Evolutionary conservation across 1,140 invertebrate genomes (phyloP), one percentile per base, ranked within the genome.

Genomic region (Nebria ingens): DNA sequence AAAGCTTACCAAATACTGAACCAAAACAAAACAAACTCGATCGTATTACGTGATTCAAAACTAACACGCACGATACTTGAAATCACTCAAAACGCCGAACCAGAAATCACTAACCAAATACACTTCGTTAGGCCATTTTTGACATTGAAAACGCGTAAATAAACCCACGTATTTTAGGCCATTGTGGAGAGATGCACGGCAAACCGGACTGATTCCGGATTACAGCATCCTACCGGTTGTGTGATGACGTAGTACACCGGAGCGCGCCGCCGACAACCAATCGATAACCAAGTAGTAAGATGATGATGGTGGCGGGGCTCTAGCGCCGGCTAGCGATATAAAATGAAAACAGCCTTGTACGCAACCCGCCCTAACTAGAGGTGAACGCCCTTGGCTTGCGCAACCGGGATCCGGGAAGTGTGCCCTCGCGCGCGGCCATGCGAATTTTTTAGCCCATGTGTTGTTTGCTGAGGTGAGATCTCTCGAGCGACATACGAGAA

Each of bases 141-240:
- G 9, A 45, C 15, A n/a, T 34, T 34, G 25, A 9, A 6, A 34
- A n/a, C 6, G 25, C 25, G 25, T 9, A 34, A 34, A 12, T 45
- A 6, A 34, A n/a, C 6, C 6, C 25, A n/a, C 6, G n/a, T 9
- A 12, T 45, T 9, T 45, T 45, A 45, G 40, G 40, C 40, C 40
- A 17, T 45, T 17, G 15, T 12, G 17, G 40, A 4, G 40, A 6
- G 40, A 11, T 45, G 40, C 40, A 45, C 40, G n/a, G 15, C 40
- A 45, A 17, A 45, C 40, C 40, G 40, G 40, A 45, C 40, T 45
- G 40, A 45, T 45, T 45, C 40, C 40, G 40, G 40, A 45, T 45
- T 45, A 45, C 40, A 45, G 40, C 40, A 45, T 45, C 40, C 40
- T n/a, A 45, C 40, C 40, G 15, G 40, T n/a, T n/a, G n/a, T n/a